Evolutionary conservation across 2,888 invertebrate species (phyloP).

Genomic region (Germaria angustata): DNA sequence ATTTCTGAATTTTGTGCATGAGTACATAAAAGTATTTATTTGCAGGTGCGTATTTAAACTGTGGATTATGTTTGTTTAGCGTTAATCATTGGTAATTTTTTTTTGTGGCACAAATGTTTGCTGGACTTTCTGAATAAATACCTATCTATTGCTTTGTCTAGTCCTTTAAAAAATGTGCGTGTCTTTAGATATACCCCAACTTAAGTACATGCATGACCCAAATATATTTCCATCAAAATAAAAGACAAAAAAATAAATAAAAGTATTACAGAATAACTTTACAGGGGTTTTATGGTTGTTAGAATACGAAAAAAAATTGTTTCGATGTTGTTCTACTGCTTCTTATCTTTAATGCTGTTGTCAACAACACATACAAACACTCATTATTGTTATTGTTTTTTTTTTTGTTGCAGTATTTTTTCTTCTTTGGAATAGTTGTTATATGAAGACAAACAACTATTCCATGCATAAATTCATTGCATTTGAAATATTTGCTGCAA

Average conservation of each 20-base stretch:
- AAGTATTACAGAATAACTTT: slow-evolving; percentile 20
- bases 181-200: neutral
- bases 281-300: slow-evolving; percentile 28
- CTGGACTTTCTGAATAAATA: neutral
- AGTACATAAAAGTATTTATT: no score
- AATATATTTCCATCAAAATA: slow-evolving; percentile 39
- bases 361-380: neutral
- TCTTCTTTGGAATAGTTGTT: slow-evolving; percentile 17
- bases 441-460: slow-evolving; percentile 53
- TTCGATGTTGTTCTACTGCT: slow-evolving; percentile 39
- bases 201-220: slow-evolving; percentile 52
- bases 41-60: no score
- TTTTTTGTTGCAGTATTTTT: neutral
- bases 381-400: neutral
- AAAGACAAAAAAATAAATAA: neutral
- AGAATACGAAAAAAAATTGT: neutral
- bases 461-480: slow-evolving; percentile 55
- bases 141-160: neutral
- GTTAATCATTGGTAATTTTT: no score
- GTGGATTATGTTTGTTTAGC: no score
- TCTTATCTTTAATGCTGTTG: slow-evolving; percentile 42
- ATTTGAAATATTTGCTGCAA: slow-evolving; percentile 20
- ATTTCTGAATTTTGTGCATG: no score
- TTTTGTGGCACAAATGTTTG: slow-evolving; percentile 28
- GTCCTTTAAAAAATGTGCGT: slow-evolving; percentile 23